Percentiles rank a stretch among this genome's conserved stretches.
Evolutionary conservation across 2,888 invertebrate genomes (phyloP).

Genomic region (Latrodectus hesperus): DNA sequence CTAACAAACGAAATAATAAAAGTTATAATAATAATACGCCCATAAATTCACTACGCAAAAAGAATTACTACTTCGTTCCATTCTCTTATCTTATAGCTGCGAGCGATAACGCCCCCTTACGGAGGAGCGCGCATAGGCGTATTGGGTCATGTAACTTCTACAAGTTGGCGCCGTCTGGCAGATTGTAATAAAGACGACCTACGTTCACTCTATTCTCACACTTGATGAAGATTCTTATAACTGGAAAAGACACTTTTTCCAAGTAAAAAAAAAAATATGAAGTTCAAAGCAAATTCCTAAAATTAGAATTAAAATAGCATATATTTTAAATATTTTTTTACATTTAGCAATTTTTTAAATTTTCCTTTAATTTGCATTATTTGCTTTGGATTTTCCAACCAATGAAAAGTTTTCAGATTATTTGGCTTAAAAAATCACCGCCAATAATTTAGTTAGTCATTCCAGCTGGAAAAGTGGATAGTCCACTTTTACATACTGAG

Average conservation of each 20-base stretch:
- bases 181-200: slow-evolving; percentile 38
- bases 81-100: neutral
- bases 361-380: no score
- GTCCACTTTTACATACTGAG: no score
- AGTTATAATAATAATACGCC: slow-evolving; percentile 22
- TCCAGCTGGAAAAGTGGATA: no score
- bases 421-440: no score
- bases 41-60: slow-evolving; percentile 15
- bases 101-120: slow-evolving; percentile 15
- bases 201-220: neutral
- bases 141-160: slow-evolving; percentile 37
- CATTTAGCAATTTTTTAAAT: no score
- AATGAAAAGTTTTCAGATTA: no score
- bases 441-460: no score
- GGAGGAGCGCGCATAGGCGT: slow-evolving; percentile 28
- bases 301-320: no score
- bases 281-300: no score
- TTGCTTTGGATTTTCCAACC: neutral
- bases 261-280: no score
- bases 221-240: slow-evolving; percentile 2
- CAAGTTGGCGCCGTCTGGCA: slow-evolving; percentile 37
- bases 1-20: neutral
- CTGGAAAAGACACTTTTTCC: neutral
- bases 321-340: no score
- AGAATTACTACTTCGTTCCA: neutral